These are phyloP conservation scores for Geopemphigus sp. DNA, from an alignment of 1,140 invertebrate genomes.

Conservation along the genomic window DNA sequence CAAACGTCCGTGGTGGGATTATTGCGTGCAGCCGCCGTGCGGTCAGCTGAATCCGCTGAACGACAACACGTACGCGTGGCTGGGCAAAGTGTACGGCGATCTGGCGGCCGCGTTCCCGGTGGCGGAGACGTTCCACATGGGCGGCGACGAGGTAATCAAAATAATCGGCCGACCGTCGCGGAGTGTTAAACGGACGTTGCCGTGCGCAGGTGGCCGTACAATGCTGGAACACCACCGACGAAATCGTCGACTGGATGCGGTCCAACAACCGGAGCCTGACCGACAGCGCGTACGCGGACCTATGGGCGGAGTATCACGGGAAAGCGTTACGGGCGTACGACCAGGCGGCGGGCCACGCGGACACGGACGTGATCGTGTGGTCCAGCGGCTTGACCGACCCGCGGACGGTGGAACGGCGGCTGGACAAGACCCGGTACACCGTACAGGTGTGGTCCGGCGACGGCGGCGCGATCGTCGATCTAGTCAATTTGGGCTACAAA, in stretches of 20 bases:
- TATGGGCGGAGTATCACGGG: slow-evolving; percentile 69
- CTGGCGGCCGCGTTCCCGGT: slow-evolving; percentile 63
- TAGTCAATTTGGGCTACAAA: slow-evolving; percentile 66
- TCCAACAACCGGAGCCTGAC: slow-evolving; percentile 59
- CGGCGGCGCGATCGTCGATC: slow-evolving; percentile 58
- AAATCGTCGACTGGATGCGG: slow-evolving; percentile 67
- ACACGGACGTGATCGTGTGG: slow-evolving; percentile 66
- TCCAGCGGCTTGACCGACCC: slow-evolving; percentile 71
- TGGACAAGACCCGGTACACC: slow-evolving; percentile 66
- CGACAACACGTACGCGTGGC: slow-evolving; percentile 67
- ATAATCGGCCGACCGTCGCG: no score
- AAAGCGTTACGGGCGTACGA: slow-evolving; percentile 57
- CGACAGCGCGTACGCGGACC: slow-evolving; percentile 63
- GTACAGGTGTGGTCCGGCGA: slow-evolving; percentile 74
- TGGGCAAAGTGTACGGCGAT: slow-evolving; percentile 69
- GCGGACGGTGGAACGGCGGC: slow-evolving; percentile 62
- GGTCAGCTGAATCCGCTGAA: slow-evolving; percentile 82
- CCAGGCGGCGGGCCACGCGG: slow-evolving; percentile 54
- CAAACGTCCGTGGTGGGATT: slow-evolving; percentile 68
- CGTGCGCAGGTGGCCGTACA: slow-evolving; percentile 62
- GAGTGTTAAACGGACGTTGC: no score
- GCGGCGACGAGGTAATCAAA: slow-evolving; percentile 73
- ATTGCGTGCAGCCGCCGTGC: slow-evolving; percentile 80
- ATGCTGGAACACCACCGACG: slow-evolving; percentile 74
- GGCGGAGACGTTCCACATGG: slow-evolving; percentile 72